Percentiles rank a stretch among this genome's conserved stretches.
phyloP scores from a whole-genome alignment of 2,888 invertebrate species.

The Nephrotoma flavescens region DNA sequence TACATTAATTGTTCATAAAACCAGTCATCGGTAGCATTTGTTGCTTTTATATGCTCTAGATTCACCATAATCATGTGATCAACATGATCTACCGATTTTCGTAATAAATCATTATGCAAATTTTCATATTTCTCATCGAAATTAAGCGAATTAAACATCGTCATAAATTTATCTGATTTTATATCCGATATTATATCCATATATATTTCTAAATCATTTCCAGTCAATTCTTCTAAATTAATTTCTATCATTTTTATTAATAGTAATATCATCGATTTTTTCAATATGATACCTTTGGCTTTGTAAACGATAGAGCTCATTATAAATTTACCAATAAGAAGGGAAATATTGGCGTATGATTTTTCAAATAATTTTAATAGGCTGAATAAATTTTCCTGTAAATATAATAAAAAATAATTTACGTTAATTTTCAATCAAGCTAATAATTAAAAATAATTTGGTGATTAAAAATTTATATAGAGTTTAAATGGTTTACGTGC shows the following conservation, averaged over 20 bases:
- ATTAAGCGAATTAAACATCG: background rate
- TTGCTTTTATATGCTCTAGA: background rate
- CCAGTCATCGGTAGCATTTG: slow-evolving; percentile 3
- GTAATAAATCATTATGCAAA: background rate
- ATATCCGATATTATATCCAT: background rate
- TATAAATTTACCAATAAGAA: background rate
- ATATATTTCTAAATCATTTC: background rate
- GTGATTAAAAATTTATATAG: too few species aligned
- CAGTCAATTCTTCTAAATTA: background rate
- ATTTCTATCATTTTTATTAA: background rate
- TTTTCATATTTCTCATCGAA: background rate
- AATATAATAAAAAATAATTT: background rate
- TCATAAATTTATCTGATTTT: background rate
- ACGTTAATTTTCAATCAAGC: background rate
- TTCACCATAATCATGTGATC: background rate
- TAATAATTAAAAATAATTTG: too few species aligned
- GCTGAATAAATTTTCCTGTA: background rate
- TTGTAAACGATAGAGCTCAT: background rate
- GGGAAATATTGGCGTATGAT: background rate
- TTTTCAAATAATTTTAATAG: background rate
- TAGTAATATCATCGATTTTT: background rate
- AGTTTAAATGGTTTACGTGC: too few species aligned
- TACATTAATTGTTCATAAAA: slow-evolving; percentile 24
- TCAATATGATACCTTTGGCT: background rate
- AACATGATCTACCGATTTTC: background rate